Base-by-base conservation (phyloP, 2,797 vertebrate species). In the Botia kubotai region DNA sequence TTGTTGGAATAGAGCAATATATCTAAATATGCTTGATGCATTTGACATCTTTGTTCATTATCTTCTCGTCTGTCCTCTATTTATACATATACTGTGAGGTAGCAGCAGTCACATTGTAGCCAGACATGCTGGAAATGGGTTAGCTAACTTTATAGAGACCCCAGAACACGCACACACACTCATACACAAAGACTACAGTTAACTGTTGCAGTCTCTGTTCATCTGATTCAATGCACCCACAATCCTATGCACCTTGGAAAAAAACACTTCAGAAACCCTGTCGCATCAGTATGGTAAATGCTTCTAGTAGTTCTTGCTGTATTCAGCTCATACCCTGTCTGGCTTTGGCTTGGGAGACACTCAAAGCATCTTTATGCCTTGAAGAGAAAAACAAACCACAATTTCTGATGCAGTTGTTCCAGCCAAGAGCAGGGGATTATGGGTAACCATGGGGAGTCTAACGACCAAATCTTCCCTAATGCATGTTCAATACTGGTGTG, bases 241-340 rank as follows among this genome's bases (percentile, higher is more conserved):
- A 90, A 89, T 89, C 91, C 90, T 92, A 90, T 93, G 92, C 91
- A 94, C 90, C 90, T 92, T 90, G 77, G 88, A 58, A 80, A 75
- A 70, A 7, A 71, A 79, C 33, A 33, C 43, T 46, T 11, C 26
- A 69, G 17, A 65, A 83, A 60, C 62, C 66, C 88, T 76, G 85
- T 91, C 87, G 84, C 87, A 83, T 91, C 88, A 88, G 89, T 92
- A 90, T 87, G 82, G 86, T 91, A 92, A 90, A 88, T 87, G 91
- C 91, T 94, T 92, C 82, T 84, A 89, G 89, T 82, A 62, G 89
- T 92, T 88, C 91, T 90, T 72, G 87, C 89, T 91, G 86, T 90
- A 80, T 77, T 83, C 72, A 84, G 79, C 43, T 72, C 74, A 83
- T 84, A 43, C 87, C 87, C 85, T 80, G 79, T 86, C 85, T 88